Evolutionary conservation across 1,140 invertebrate genomes (phyloP), one percentile per base, ranked within the genome.

Genomic region (Aporrectodea caliginosa): DNA sequence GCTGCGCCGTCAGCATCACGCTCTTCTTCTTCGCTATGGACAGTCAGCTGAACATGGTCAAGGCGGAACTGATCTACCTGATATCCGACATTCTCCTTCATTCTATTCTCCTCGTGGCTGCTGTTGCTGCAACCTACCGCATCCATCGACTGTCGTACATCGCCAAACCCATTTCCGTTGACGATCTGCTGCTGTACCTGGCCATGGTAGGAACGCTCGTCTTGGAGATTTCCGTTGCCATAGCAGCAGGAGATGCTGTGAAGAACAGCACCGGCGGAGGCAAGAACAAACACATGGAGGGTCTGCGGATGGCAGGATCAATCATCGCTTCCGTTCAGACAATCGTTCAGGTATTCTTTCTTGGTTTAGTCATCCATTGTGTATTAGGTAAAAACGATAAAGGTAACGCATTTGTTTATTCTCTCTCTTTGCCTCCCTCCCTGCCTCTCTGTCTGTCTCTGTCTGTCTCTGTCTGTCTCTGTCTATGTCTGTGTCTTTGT

Each of bases 1-100:
- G 75, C 6, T 69, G 35, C 68, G 34, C 78, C 79, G 70, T 80
- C 75, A 58, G 34, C 79, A 80, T 80, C 34, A 70, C 35, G 22
- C 35, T 80, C 31, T 80, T 80, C 75, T 76, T 69, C 69, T 27
- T 68, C 69, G 27, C 31, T 1, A n/a, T 70, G 34, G 33, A 29
- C 68, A 69, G n/a, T 35, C 32, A 22, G 31, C 33, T 12, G 30
- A 16, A 34, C 73, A 2, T 32, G 16, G 73, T 32, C 22, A 72
- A 12, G 29, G 12, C 58, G 22, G 69, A 69, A 30, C 31, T 33
- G 16, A 43, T 76, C 35, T 78, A 73, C 75, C 79, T 78, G 31
- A 68, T 32, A 6, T 77, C 75, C 6, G 79, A 77, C 58, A 43
- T 80, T 27, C 2, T 71, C 69, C 1, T 80, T 16, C 32, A 35